Evolutionary conservation across 2,113 vertebrate genomes (phyloP).

Genomic region (Malaclemys terrapin): DNA sequence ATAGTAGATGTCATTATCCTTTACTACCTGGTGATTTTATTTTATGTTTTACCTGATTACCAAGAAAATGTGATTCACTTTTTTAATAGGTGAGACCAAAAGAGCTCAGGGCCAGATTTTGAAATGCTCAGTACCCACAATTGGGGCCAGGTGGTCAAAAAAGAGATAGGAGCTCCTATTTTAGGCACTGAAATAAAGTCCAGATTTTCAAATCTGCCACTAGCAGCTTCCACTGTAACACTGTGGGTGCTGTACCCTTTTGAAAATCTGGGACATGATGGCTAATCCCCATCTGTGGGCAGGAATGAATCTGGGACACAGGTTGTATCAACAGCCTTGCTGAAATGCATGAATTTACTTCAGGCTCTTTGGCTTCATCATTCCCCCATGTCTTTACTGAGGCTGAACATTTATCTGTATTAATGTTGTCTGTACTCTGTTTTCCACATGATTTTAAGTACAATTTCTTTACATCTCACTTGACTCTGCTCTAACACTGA

Average conservation of each 20-base stretch:
- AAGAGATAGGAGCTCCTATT: neutral
- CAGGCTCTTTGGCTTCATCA: neutral
- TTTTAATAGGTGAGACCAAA: slow-evolving; percentile 17
- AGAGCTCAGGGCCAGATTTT: neutral
- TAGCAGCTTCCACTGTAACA: neutral
- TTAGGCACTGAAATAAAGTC: neutral
- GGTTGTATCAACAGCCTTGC: neutral
- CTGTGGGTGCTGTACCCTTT: neutral
- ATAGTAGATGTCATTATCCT: neutral
- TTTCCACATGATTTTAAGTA: neutral
- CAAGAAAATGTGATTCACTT: neutral
- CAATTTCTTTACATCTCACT: neutral
- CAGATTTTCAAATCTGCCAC: neutral
- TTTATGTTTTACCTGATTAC: neutral
- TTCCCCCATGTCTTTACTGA: neutral
- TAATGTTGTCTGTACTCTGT: neutral
- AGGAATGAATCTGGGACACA: neutral
- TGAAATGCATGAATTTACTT: neutral
- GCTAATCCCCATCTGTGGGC: neutral
- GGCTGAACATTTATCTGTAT: neutral
- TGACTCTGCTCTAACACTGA: neutral
- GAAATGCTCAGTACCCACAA: neutral
- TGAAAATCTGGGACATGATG: neutral
- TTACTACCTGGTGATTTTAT: neutral
- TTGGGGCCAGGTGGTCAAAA: neutral